phyloP scores from a whole-genome alignment of 1,140 invertebrate species.

The Drosophila fuyamai region DNA sequence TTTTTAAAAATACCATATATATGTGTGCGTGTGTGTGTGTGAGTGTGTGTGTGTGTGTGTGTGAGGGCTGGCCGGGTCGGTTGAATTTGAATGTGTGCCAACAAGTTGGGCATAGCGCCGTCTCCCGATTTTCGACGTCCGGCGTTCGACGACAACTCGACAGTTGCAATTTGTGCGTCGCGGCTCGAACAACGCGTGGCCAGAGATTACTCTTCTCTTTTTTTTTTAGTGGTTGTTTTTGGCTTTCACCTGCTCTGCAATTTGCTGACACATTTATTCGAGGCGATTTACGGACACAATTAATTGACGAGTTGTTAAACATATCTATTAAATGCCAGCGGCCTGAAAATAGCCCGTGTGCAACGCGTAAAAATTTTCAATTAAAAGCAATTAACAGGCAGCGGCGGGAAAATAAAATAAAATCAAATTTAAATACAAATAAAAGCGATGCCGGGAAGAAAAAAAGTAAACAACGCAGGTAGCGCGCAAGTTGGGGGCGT shows the following conservation, averaged over 20 bases:
- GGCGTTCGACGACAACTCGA: slow-evolving; percentile 61
- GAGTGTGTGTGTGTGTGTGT: slow-evolving; percentile 25
- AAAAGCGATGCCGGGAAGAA: slow-evolving; percentile 63
- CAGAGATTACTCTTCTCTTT: slow-evolving; percentile 9
- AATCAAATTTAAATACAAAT: slow-evolving; percentile 36
- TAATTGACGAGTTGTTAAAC: slow-evolving; percentile 76
- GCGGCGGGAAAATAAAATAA: slow-evolving; percentile 22
- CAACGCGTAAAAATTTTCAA: slow-evolving; percentile 62
- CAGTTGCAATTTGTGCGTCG: slow-evolving; percentile 75
- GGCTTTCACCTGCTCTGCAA: neutral
- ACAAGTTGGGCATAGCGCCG: slow-evolving; percentile 35
- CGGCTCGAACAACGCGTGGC: slow-evolving; percentile 57
- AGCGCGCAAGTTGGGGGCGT: slow-evolving; percentile 1
- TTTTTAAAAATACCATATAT: slow-evolving; percentile 63
- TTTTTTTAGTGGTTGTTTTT: neutral
- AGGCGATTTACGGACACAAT: slow-evolving; percentile 43
- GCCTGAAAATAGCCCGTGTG: slow-evolving; percentile 31
- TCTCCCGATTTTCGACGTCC: slow-evolving; percentile 44
- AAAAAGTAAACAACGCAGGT: slow-evolving; percentile 72
- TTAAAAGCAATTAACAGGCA: slow-evolving; percentile 69
- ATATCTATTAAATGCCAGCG: slow-evolving; percentile 52
- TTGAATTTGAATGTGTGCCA: slow-evolving; percentile 65
- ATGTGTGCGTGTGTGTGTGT: slow-evolving; percentile 10
- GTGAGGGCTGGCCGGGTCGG: slow-evolving; percentile 12
- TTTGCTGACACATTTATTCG: slow-evolving; percentile 11